phyloP scores from a whole-genome alignment of 2,113 vertebrate genomes.

The Geothlypis trichas region DNA sequence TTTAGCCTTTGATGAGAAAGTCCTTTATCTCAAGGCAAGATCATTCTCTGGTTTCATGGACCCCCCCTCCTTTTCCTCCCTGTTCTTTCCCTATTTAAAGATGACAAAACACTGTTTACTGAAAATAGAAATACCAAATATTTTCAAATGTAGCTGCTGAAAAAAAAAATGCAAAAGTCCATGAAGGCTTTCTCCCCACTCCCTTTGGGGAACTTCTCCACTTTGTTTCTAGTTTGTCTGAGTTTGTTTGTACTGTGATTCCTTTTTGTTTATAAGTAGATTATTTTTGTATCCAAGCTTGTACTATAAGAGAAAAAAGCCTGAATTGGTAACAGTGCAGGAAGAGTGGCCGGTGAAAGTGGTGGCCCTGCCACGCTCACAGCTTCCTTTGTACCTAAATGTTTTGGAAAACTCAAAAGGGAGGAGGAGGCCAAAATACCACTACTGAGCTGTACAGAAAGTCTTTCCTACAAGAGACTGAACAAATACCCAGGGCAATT shows the following conservation, averaged over 20 bases:
- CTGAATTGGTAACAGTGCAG: constrained; percentile 29
- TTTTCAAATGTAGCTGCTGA: constrained; percentile 73
- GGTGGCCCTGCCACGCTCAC: background rate
- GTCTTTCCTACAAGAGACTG: constrained; percentile 41
- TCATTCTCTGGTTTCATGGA: constrained; percentile 77
- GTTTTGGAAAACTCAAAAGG: constrained; percentile 40
- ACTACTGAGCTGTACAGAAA: constrained; percentile 66
- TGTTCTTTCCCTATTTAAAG: constrained; percentile 69
- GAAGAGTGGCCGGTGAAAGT: background rate
- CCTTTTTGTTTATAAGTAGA: constrained; percentile 45
- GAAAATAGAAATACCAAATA: constrained; percentile 76
- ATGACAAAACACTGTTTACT: constrained; percentile 72
- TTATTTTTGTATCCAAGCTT: constrained; percentile 62
- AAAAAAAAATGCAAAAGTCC: constrained; percentile 66
- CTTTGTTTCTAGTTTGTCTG: constrained; percentile 43
- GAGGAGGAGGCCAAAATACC: constrained; percentile 64
- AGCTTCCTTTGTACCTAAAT: constrained; percentile 35
- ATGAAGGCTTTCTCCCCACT: constrained; percentile 57
- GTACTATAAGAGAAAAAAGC: constrained; percentile 19
- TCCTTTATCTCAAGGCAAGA: constrained; percentile 76
- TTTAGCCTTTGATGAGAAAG: constrained; percentile 79
- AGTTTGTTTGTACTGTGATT: constrained; percentile 62
- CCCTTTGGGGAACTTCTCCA: constrained; percentile 60
- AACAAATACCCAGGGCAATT: constrained; percentile 47
- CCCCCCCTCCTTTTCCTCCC: constrained; percentile 47